A percentile compares a stretch with the other conserved stretches of the same genome.
These are phyloP conservation scores for Drosophila orosa DNA, from an alignment of 1,140 invertebrate genomes.

Conservation along the genomic window DNA sequence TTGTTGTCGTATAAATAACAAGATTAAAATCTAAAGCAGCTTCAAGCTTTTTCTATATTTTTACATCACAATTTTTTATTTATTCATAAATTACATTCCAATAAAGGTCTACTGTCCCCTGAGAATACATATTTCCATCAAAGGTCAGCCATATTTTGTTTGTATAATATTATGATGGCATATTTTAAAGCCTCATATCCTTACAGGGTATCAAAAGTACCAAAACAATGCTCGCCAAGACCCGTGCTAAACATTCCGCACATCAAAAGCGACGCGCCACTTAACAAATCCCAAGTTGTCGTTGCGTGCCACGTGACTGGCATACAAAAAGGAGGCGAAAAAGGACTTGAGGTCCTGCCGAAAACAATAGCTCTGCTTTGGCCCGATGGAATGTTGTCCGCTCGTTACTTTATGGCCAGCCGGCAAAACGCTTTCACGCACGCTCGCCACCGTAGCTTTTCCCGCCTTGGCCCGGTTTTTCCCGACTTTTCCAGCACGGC, in stretches of 20 bases:
- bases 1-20: too few species aligned
- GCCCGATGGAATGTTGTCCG: conserved; percentile 60
- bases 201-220: background rate
- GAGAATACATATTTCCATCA: too few species aligned
- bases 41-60: too few species aligned
- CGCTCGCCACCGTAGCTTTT: conserved; percentile 56
- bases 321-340: conserved; percentile 43
- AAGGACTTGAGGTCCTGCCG: conserved; percentile 30
- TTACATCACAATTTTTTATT: too few species aligned
- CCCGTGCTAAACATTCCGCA: conserved; percentile 59
- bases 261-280: conserved; percentile 75
- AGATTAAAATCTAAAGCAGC: too few species aligned
- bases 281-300: conserved; percentile 82
- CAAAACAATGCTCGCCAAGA: background rate
- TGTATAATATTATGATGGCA: background rate
- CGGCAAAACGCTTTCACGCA: conserved; percentile 81
- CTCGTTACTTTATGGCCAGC: conserved; percentile 50
- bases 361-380: conserved; percentile 81
- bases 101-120: too few species aligned
- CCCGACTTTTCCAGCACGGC: conserved; percentile 19
- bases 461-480: background rate
- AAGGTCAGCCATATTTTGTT: background rate
- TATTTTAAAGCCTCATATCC: background rate
- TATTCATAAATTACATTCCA: too few species aligned
- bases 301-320: conserved; percentile 81